A percentile compares a stretch with the other conserved stretches of the same genome.
Conservation (phyloP, 2,888 invertebrate genomes). For the Matsumyia berberina region DNA sequence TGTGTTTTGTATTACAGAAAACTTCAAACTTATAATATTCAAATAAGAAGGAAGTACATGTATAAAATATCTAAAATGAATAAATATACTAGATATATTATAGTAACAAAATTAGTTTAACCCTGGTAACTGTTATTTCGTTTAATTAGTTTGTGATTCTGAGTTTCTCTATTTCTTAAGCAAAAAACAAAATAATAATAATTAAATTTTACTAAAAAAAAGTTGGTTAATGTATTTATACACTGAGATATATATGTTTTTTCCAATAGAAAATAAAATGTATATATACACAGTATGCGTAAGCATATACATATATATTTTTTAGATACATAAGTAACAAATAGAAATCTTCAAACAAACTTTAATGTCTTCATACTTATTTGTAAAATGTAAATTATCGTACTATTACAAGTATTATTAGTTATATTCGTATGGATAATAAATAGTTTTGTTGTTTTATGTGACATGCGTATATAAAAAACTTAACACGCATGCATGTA, state of each 20-base stretch:
- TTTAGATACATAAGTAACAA: constrained; percentile 35
- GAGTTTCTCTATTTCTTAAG: background rate
- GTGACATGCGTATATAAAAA: background rate
- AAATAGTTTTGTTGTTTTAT: constrained; percentile 20
- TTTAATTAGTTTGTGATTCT: constrained; percentile 11
- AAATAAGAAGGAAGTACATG: too few relatives aligned
- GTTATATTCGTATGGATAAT: constrained; percentile 2
- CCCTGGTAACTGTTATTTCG: constrained; percentile 8
- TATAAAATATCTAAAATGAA: too few relatives aligned
- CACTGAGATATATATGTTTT: background rate
- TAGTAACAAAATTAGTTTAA: background rate
- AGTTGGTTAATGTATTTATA: background rate
- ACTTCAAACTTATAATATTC: too few relatives aligned
- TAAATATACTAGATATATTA: background rate
- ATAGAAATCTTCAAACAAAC: constrained; percentile 7
- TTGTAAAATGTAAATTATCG: constrained; percentile 18
- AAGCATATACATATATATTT: constrained; percentile 40
- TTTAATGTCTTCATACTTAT: constrained; percentile 22
- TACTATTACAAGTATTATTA: constrained; percentile 20
- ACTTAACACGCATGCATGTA: background rate
- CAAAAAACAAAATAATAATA: background rate
- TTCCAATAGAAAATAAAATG: constrained; percentile 20
- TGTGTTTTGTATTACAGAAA: too few relatives aligned
- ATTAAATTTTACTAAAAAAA: background rate
- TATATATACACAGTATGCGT: background rate